Base-by-base conservation (phyloP, 2,888 invertebrate species). In the Sialis lutaria region DNA sequence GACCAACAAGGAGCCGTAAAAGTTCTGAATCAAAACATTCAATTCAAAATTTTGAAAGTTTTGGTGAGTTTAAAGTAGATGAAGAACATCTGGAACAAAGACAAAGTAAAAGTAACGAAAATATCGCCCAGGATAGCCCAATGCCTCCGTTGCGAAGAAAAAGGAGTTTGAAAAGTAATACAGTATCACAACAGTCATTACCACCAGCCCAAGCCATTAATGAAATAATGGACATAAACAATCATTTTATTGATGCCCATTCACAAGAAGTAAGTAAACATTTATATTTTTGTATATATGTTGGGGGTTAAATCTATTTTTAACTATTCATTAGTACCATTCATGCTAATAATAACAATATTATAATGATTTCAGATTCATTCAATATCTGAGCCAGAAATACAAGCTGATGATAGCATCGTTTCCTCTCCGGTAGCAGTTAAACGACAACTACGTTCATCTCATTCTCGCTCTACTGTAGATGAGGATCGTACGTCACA, bases 401-500 rank as follows among this genome's bases (percentile, higher is more conserved):
- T 37, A 10, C 37, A 37, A 8, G 77, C 79, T 47, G 56, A 56
- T 40, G 55, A 59, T 13, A 30, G 51, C 50, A 54, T 57, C 64
- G 54, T 72, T 67, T 55, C 64, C 63, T 65, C 64, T 8, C 71
- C 72, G 6, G 64, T 72, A n/a, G 72, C 74, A 42, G 75, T 74
- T 4, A 75, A 73, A 46, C 70, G 73, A 6, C 70, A 70, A 49
- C 61, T 68, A 48, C 68, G 69, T 52, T 75, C 75, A 1, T 61
- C 72, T 44, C 67, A 70, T 7, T 69, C 70, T 33, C 73, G 74
- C 35, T 60, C 60, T 46, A 58, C 61, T 6, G 59, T 73, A 33
- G 82, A 83, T 53, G 82, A 82, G 49, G 82, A 82, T 54, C 71
- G 79, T 33, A 82, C 80, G 6, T 82, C 82, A 0, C 76, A 75